Evolutionary conservation across 2,888 invertebrate genomes (phyloP), one percentile per base, ranked within the genome.

Genomic region (Caenorhabditis macrosperma): DNA sequence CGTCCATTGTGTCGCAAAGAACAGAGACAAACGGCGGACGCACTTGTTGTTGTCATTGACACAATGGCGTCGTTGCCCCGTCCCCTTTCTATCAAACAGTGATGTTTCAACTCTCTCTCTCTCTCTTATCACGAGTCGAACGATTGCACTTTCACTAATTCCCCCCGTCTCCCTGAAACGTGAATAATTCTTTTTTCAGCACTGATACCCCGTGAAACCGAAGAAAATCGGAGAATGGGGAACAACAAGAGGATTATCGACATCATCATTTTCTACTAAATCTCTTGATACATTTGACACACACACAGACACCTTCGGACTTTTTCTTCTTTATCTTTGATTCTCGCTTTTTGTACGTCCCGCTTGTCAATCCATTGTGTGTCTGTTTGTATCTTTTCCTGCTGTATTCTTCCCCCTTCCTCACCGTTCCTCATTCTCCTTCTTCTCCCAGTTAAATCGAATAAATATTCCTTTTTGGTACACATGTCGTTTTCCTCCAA

Each of bases 191-290:
- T 7, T 12, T 35, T 55, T 55, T 15, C 55, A 55, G 55, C 55
- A 55, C 55, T 33, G 33, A 35, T 22, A 55, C 52, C 52, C 28
- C 55, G 22, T 55, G 35, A 55, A 48, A 4, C 12, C 48, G 44
- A n/a, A n/a, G n/a, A n/a, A n/a, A n/a, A n/a, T n/a, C n/a, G n/a
- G 44, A 44, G 44, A 48, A 48, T n/a, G n/a, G n/a, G n/a, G n/a
- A n/a, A n/a, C n/a, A 48, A 48, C 48, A 48, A 24, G 48, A 48
- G 48, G 48, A 48, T 48, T 24, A 48, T 24, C 48, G 17, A 44
- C 48, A 26, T 54, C 28, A 54, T 30, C n/a, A 30, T n/a, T 50
- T 50, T 9, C 33, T 20, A 33, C 54, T 2, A n/a, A 22, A 30
- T n/a, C 30, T 30, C 30, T 24, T 50, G 15, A 50, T 26, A 50